Evolutionary conservation across 2,113 vertebrate genomes (phyloP).

Genomic region (Albula goreensis): DNA sequence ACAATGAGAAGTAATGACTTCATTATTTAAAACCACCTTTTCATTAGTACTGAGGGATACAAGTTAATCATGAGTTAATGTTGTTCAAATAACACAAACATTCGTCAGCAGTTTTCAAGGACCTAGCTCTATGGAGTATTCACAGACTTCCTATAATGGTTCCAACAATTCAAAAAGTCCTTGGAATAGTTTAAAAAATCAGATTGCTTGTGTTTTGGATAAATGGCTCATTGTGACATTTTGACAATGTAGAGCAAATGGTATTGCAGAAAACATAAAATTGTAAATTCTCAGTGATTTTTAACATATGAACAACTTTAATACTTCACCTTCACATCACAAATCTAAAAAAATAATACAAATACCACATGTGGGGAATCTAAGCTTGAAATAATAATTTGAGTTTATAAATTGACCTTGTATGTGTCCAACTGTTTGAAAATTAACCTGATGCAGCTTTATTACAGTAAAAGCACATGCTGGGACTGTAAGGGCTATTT

Average conservation of each 20-base stretch:
- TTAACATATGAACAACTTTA: no score
- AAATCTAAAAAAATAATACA: no score
- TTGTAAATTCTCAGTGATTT: no score
- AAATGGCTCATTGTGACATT: background rate
- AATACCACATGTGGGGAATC: no score
- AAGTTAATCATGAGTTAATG: background rate
- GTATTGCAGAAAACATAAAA: background rate
- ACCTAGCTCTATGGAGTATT: background rate
- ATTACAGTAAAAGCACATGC: background rate
- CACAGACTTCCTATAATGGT: background rate
- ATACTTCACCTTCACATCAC: no score
- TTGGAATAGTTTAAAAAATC: background rate
- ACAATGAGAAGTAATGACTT: background rate
- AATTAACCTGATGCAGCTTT: background rate
- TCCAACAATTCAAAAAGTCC: background rate
- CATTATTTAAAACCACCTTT: background rate
- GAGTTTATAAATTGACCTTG: no score
- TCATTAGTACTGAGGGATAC: background rate
- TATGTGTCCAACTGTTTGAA: no score
- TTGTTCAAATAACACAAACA: background rate
- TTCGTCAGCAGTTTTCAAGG: background rate
- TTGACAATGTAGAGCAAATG: background rate
- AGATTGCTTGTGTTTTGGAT: background rate
- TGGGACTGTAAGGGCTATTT: background rate
- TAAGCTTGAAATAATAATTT: no score